phyloP scores from a whole-genome alignment of 2,888 invertebrate species.

The Drosophila paranaensis region DNA sequence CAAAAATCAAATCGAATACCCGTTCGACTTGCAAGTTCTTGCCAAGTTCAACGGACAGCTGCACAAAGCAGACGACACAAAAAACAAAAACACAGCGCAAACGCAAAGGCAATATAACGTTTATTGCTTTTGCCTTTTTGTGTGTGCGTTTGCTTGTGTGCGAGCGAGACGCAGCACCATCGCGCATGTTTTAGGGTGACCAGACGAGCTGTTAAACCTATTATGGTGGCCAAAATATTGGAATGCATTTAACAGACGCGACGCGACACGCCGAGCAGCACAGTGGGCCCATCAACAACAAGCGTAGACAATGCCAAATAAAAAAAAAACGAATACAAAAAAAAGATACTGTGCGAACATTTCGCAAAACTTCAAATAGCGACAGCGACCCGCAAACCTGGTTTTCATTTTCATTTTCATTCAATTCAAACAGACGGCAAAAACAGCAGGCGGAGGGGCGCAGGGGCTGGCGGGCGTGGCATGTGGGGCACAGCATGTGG shows the following conservation, averaged over 20 bases:
- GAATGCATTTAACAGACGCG: slow-evolving; percentile 48
- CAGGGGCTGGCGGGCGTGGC: slow-evolving; percentile 12
- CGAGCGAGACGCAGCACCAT: slow-evolving; percentile 41
- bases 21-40: slow-evolving; percentile 63
- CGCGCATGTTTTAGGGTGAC: slow-evolving; percentile 53
- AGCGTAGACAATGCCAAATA: slow-evolving; percentile 10
- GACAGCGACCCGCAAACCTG: slow-evolving; percentile 72
- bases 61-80: slow-evolving; percentile 36
- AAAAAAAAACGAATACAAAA: slow-evolving; percentile 9
- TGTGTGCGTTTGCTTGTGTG: slow-evolving; percentile 22
- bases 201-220: slow-evolving; percentile 53
- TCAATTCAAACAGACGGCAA: slow-evolving; percentile 60
- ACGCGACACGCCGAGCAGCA: slow-evolving; percentile 25
- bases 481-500: slow-evolving; percentile 62
- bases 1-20: slow-evolving; percentile 63
- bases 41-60: slow-evolving; percentile 66
- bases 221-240: slow-evolving; percentile 46
- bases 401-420: slow-evolving; percentile 79
- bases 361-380: slow-evolving; percentile 65
- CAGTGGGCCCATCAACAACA: slow-evolving; percentile 34
- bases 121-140: slow-evolving; percentile 16
- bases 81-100: slow-evolving; percentile 56
- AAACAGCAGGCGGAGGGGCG: slow-evolving; percentile 41
- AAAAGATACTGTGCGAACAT: slow-evolving; percentile 45
- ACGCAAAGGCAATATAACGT: slow-evolving; percentile 30